Base-by-base conservation (phyloP, 2,888 invertebrate species). In the Eudasyphora cyanicolor region DNA sequence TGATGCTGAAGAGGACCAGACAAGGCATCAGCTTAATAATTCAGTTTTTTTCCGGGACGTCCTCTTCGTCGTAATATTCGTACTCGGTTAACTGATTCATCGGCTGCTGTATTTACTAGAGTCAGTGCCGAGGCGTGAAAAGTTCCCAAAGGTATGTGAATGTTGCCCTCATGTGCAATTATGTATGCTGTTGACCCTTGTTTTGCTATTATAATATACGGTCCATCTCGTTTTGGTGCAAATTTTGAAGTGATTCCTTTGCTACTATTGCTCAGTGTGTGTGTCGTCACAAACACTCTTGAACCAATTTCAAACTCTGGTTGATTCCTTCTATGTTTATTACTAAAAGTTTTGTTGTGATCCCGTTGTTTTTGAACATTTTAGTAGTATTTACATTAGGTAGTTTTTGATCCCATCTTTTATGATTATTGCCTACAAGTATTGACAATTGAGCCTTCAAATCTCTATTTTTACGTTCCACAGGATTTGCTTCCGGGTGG, bases 161-260 rank as follows among this genome's bases (percentile, higher is more conserved):
- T 38, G 14, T 64, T 29, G 45, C 29, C 49, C 27, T 62, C 45
- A 60, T 49, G 62, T 0, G 76, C 75, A 12, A 80, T 75, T 19
- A 29, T 51, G 14, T 82, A 85, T 1, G 38, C 24, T 1, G 83
- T 86, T 17, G 88, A 82, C 3, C 89, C 78, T 14, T 87, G 83
- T 70, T 64, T 82, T 49, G 49, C 32, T 32, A 32, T 77, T 14
- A 87, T 84, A 3, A 85, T n/a, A 35, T 89, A 89, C 0, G 88
- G 89, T 14, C 89, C 89, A 85, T 89, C 89, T 10, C 89, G 76
- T 71, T 87, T 85, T 5, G 89, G 88, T n/a, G 85, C 85, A 73
- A 89, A 87, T 69, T 90, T 90, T 5, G 87, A 82, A 24, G 87
- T 86, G 80, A 82, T 69, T n/a, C 75, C 79, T 24, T 82, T 84